Evolutionary conservation across 2,113 vertebrate species (phyloP), one percentile per base, ranked within the genome.

Genomic region (Pelmatolapia mariae): DNA sequence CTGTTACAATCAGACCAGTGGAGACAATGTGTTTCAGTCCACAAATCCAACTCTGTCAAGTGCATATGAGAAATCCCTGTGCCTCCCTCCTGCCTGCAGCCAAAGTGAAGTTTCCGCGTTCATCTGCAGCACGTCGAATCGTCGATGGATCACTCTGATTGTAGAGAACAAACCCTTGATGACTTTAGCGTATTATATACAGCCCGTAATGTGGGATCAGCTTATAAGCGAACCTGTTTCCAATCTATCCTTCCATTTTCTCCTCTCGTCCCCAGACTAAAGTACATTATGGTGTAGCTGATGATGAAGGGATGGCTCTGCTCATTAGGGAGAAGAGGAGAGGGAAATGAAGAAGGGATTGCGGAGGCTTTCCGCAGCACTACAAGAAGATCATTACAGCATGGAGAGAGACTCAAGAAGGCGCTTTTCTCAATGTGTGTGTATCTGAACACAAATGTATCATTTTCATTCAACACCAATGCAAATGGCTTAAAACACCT

Each of bases 231-330:
- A 87, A 92, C 86, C 88, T 91, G 85, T 93, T 95, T 94, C 83
- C 92, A 93, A 92, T 94, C 92, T 89, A 16, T 50, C n/a, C 87
- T 85, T 50, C 88, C 91, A 89, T 92, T 88, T 87, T 80, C 87
- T 82, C 33, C 63, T 8, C 56, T 22, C 57, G 13, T 88, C 88
- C 89, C 79, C 85, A 53, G 88, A 92, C 87, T 89, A 31, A 88
- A 94, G 90, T 29, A 83, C 89, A 91, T 92, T 71, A 90, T 43
- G 82, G 80, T 6, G 71, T 53, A 9, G 86, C 50, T 57, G 92
- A 86, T 88, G 89, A 90, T 88, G 91, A 82, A 91, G 86, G 85
- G 86, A 91, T 61, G 82, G 78, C 18, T 66, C 79, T 47, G 84
- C 89, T 91, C 93, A 94, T 95, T 91, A 91, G 87, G 83, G 85